phyloP scores from a whole-genome alignment of 2,797 vertebrate species.

The Diglossa cyanea region DNA sequence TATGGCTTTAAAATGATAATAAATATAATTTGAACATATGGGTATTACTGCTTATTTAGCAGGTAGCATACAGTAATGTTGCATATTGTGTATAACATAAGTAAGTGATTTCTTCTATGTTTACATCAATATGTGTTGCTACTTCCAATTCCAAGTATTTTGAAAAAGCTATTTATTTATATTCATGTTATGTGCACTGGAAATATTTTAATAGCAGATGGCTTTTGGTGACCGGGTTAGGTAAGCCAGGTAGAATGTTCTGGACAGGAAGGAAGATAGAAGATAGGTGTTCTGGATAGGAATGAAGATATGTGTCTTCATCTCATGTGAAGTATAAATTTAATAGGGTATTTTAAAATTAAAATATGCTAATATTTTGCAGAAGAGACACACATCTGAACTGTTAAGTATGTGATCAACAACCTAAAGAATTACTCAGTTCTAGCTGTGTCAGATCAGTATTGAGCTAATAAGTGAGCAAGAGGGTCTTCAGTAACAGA shows the following conservation, averaged over 20 bases:
- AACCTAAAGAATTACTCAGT: neutral
- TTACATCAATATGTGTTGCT: neutral
- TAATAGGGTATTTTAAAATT: neutral
- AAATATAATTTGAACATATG: neutral
- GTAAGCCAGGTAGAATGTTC: neutral
- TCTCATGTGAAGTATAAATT: neutral
- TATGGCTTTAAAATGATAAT: neutral
- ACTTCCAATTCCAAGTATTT: neutral
- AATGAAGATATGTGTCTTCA: neutral
- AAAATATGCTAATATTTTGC: neutral
- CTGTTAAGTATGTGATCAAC: neutral
- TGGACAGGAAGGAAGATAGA: neutral
- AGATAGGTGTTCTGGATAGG: neutral
- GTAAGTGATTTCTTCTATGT: neutral
- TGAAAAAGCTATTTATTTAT: neutral
- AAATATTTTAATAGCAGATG: neutral
- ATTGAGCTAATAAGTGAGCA: neutral
- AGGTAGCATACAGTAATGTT: neutral
- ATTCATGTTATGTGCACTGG: neutral
- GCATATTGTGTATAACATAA: neutral
- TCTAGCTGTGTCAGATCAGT: neutral
- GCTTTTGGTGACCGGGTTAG: neutral
- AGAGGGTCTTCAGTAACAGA: neutral
- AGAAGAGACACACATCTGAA: neutral
- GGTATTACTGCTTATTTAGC: neutral